Conservation (phyloP, 35 echinoderm and acorn worm genomes). For the Stichopus chloronotus region DNA sequence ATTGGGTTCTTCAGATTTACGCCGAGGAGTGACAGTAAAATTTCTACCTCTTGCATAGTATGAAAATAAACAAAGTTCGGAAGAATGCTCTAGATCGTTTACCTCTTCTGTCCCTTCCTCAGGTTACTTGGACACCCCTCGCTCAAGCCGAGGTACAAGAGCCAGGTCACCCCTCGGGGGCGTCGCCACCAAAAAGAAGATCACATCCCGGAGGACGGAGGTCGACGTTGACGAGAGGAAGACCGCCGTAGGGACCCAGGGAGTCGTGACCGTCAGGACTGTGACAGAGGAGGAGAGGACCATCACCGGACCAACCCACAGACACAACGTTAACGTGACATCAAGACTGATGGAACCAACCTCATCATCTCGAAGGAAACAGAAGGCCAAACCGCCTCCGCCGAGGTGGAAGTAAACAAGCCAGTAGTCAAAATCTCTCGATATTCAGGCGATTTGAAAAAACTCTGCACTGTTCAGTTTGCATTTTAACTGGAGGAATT, state of each 20-base stretch:
- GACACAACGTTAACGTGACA: neutral
- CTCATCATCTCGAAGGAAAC: slow-evolving; percentile 42
- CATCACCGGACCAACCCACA: slow-evolving; percentile 74
- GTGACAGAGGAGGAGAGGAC: slow-evolving; percentile 85
- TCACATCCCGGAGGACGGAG: slow-evolving; percentile 65
- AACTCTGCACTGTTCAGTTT: too few relatives aligned
- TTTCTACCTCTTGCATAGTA: too few relatives aligned
- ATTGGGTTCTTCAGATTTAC: too few relatives aligned
- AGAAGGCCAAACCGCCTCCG: neutral
- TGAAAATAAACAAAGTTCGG: too few relatives aligned
- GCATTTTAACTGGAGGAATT: neutral
- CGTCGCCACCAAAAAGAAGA: slow-evolving; percentile 58
- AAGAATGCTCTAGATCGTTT: too few relatives aligned
- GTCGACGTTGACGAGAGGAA: slow-evolving; percentile 59
- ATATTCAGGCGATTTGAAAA: too few relatives aligned
- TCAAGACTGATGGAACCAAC: slow-evolving; percentile 60
- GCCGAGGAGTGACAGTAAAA: too few relatives aligned
- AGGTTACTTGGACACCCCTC: slow-evolving; percentile 20
- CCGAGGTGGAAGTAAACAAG: slow-evolving; percentile 20
- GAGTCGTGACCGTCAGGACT: slow-evolving; percentile 86
- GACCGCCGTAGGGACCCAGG: slow-evolving; percentile 56
- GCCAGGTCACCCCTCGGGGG: slow-evolving; percentile 49
- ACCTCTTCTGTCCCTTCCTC: neutral
- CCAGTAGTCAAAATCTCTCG: neutral
- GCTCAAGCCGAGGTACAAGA: slow-evolving; percentile 40